These are phyloP conservation scores for Agrilus planipennis DNA, from an alignment of 1,140 invertebrate species.

Conservation along the genomic window DNA sequence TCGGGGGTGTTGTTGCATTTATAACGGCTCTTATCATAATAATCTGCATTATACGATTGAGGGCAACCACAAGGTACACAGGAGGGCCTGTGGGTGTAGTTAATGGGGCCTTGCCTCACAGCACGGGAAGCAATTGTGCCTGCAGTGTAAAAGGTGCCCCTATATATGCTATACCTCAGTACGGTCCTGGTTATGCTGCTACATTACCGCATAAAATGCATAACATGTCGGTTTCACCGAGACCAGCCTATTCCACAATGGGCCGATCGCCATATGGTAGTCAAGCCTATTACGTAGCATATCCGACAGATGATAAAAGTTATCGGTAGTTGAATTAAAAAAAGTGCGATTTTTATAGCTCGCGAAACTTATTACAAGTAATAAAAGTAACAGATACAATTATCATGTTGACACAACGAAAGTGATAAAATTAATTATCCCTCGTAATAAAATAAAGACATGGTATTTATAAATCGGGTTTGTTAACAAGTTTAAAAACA, in stretches of 20 bases:
- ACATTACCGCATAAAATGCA: slow-evolving; percentile 51
- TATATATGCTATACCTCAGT: slow-evolving; percentile 39
- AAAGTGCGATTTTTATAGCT: too few species aligned
- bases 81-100: slow-evolving; percentile 45
- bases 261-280: slow-evolving; percentile 29
- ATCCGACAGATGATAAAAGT: slow-evolving; percentile 29
- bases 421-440: too few species aligned
- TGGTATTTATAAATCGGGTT: too few species aligned
- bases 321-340: slow-evolving; percentile 24
- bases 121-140: slow-evolving; percentile 37
- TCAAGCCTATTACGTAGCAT: slow-evolving; percentile 29
- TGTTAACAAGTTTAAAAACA: too few species aligned
- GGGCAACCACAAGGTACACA: slow-evolving; percentile 54
- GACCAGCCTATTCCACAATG: slow-evolving; percentile 38
- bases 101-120: slow-evolving; percentile 30
- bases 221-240: slow-evolving; percentile 13
- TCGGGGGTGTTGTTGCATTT: slow-evolving; percentile 81
- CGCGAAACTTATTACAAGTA: too few species aligned
- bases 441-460: too few species aligned
- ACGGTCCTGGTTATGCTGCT: slow-evolving; percentile 40
- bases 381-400: too few species aligned
- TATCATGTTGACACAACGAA: too few species aligned
- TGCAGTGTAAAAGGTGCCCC: slow-evolving; percentile 40
- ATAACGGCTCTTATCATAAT: slow-evolving; percentile 78
- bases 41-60: slow-evolving; percentile 70